These are phyloP conservation scores for Tribolium freemani DNA, from an alignment of 2,888 invertebrate genomes.

Conservation along the genomic window DNA sequence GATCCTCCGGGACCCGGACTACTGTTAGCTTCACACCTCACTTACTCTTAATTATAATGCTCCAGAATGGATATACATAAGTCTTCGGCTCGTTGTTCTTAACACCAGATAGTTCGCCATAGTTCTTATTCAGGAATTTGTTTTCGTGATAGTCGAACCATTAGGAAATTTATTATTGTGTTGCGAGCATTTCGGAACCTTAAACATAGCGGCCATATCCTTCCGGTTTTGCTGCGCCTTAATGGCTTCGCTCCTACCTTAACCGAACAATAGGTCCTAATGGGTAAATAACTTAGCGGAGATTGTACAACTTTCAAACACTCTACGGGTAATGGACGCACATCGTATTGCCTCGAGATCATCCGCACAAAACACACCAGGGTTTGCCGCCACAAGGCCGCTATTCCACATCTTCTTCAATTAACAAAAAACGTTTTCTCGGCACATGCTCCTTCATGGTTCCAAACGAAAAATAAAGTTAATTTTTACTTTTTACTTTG, in stretches of 20 bases:
- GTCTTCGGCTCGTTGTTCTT: slow-evolving; percentile 24
- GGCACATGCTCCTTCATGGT: no score
- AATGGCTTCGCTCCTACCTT: slow-evolving; percentile 34
- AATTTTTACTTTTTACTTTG: no score
- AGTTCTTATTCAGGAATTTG: slow-evolving; percentile 35
- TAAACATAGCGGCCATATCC: slow-evolving; percentile 25
- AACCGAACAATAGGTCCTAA: slow-evolving; percentile 36
- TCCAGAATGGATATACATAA: slow-evolving; percentile 36
- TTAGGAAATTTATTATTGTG: slow-evolving; percentile 31
- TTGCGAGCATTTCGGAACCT: slow-evolving; percentile 21
- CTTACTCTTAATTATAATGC: slow-evolving; percentile 66
- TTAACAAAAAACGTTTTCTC: no score
- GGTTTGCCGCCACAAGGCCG: no score
- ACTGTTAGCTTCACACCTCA: slow-evolving; percentile 66
- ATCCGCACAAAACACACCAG: background rate
- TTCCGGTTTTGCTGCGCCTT: slow-evolving; percentile 35
- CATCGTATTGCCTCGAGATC: background rate
- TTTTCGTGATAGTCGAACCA: slow-evolving; percentile 4
- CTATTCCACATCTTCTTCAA: no score
- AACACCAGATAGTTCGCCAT: slow-evolving; percentile 12
- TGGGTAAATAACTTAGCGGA: slow-evolving; percentile 38
- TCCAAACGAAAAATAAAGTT: no score
- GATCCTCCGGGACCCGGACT: slow-evolving; percentile 61
- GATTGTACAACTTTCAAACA: slow-evolving; percentile 30
- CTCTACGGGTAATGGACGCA: background rate